Conservation (phyloP, 2,888 invertebrate species). For the Chrysotoxum bicinctum region DNA sequence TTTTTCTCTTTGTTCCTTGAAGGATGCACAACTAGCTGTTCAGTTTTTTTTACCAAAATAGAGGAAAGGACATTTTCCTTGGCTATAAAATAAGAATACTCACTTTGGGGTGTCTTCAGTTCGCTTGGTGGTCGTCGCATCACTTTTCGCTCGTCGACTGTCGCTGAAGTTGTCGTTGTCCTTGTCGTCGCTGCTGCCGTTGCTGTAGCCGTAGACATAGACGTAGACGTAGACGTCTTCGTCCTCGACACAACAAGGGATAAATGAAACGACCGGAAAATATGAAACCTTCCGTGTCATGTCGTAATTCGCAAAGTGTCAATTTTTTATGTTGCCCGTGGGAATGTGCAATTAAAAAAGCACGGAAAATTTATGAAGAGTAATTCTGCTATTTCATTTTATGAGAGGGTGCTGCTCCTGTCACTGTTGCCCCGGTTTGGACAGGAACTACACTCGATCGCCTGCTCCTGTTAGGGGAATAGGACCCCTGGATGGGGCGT, state of each 20-base stretch:
- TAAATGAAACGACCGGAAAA: constrained; percentile 61
- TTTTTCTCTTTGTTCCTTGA: neutral
- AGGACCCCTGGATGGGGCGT: neutral
- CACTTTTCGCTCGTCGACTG: neutral
- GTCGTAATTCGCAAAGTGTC: constrained; percentile 64
- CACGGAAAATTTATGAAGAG: constrained; percentile 63
- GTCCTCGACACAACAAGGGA: constrained; percentile 42
- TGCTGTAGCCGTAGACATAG: neutral
- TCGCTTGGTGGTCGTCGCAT: neutral
- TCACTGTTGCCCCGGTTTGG: neutral
- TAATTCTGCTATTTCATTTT: constrained; percentile 52
- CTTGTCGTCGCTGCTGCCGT: neutral
- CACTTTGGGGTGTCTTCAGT: constrained; percentile 1
- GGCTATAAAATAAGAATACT: neutral
- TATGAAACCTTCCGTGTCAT: constrained; percentile 64
- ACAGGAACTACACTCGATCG: constrained; percentile 6
- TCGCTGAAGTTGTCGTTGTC: neutral
- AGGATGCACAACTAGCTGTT: constrained; percentile 23
- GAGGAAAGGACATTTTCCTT: constrained; percentile 6
- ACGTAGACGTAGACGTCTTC: no score
- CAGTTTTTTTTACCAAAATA: constrained; percentile 6
- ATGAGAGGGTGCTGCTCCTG: constrained; percentile 17
- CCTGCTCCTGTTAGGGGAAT: neutral
- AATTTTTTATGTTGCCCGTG: constrained; percentile 65
- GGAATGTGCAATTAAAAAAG: constrained; percentile 62